Percentiles rank a stretch among this genome's conserved stretches.
Evolutionary conservation across 2,888 invertebrate genomes (phyloP).

Genomic region (Pyralis farinalis): DNA sequence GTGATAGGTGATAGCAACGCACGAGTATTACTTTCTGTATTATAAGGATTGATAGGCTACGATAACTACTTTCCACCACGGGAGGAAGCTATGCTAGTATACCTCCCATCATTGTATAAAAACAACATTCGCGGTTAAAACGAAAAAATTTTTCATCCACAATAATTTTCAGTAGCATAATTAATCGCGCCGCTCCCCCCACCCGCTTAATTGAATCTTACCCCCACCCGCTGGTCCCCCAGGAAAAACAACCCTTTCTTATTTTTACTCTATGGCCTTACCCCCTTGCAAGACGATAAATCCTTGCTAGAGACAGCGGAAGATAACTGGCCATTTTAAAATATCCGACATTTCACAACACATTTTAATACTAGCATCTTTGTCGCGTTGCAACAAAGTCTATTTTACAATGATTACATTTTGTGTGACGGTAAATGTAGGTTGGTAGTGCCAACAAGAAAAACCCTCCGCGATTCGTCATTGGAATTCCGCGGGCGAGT

Average conservation of each 20-base stretch:
- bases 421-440: slow-evolving; percentile 18
- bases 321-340: slow-evolving; percentile 55
- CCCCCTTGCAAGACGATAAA: slow-evolving; percentile 77
- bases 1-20: no score
- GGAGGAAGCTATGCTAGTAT: no score
- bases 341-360: slow-evolving; percentile 15
- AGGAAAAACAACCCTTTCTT: slow-evolving; percentile 79
- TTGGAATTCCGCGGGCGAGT: slow-evolving; percentile 76
- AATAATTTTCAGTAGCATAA: slow-evolving; percentile 63
- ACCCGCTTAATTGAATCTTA: slow-evolving; percentile 74
- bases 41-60: no score
- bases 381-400: slow-evolving; percentile 7
- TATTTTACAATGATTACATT: slow-evolving; percentile 7
- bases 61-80: no score
- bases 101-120: no score
- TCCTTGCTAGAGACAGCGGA: slow-evolving; percentile 75
- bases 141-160: slow-evolving; percentile 33
- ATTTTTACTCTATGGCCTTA: slow-evolving; percentile 62
- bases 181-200: slow-evolving; percentile 67
- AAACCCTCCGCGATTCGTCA: slow-evolving; percentile 78
- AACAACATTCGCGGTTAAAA: slow-evolving; percentile 14
- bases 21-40: no score
- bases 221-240: slow-evolving; percentile 53
- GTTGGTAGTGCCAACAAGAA: slow-evolving; percentile 60
- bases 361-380: slow-evolving; percentile 4